Conservation (phyloP, 2,113 vertebrate species). For the Lethenteron reissneri region DNA sequence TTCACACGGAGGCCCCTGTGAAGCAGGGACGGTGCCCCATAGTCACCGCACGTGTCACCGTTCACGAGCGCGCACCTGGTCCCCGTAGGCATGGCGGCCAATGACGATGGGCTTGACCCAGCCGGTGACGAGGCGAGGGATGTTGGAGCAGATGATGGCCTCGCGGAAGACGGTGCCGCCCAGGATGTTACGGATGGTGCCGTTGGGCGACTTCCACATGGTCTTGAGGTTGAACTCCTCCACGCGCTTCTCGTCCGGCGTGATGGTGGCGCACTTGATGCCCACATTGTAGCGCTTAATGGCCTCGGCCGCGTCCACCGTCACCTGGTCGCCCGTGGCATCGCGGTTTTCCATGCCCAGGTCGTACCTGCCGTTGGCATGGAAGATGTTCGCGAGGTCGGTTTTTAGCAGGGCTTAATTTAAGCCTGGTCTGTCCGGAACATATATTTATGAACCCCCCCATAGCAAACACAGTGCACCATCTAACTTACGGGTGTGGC, state of each 20-base stretch:
- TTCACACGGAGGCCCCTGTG: too few relatives aligned
- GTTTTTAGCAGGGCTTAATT: too few relatives aligned
- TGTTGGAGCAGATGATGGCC: constrained; percentile 1
- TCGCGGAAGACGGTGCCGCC: constrained; percentile 5
- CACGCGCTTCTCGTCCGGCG: constrained; percentile 3
- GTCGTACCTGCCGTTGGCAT: neutral
- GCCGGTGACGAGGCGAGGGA: constrained; percentile 4
- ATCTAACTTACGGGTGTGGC: too few relatives aligned
- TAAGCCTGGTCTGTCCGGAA: too few relatives aligned
- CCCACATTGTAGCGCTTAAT: constrained; percentile 2
- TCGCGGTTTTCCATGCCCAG: constrained; percentile 1
- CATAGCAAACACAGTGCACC: too few relatives aligned
- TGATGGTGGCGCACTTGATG: constrained; percentile 1
- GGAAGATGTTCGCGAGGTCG: too few relatives aligned
- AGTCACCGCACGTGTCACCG: too few relatives aligned
- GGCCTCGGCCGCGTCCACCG: neutral
- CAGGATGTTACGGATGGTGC: constrained; percentile 1
- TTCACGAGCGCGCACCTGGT: neutral
- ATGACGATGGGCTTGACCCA: constrained; percentile 4
- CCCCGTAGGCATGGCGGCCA: constrained; percentile 1
- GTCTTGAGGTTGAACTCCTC: neutral
- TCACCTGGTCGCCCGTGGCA: constrained; percentile 2
- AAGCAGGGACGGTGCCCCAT: too few relatives aligned
- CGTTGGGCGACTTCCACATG: constrained; percentile 6
- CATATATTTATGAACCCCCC: too few relatives aligned